phyloP scores from a whole-genome alignment of 2,888 invertebrate genomes.

The Rugalucina vietnamica region DNA sequence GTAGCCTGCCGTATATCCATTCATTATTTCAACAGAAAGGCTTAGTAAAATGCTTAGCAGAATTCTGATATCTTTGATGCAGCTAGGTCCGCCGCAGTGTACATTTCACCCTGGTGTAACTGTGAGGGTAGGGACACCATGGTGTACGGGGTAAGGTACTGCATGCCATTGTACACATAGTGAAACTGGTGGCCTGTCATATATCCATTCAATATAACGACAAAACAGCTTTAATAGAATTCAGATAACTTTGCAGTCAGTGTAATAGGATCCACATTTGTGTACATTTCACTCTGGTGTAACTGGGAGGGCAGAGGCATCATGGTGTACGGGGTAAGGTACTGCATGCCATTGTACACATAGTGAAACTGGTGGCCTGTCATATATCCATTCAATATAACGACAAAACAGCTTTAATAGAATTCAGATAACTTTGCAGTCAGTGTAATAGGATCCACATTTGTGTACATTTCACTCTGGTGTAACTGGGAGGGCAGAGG shows the following conservation, averaged over 20 bases:
- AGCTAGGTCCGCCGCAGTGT: neutral
- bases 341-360: slow-evolving; percentile 3
- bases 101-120: neutral
- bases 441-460: neutral
- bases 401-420: no score
- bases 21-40: no score
- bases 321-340: slow-evolving; percentile 2
- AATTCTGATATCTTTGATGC: no score
- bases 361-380: neutral
- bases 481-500: neutral
- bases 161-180: slow-evolving; percentile 7
- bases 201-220: no score
- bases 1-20: no score
- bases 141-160: neutral
- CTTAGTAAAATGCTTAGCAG: no score
- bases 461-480: neutral
- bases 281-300: neutral
- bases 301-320: neutral
- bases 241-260: no score
- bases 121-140: neutral
- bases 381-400: no score
- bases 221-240: no score
- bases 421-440: no score
- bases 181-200: neutral
- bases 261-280: neutral